phyloP scores from a whole-genome alignment of 2,888 invertebrate species.

The Lapara coniferarum region DNA sequence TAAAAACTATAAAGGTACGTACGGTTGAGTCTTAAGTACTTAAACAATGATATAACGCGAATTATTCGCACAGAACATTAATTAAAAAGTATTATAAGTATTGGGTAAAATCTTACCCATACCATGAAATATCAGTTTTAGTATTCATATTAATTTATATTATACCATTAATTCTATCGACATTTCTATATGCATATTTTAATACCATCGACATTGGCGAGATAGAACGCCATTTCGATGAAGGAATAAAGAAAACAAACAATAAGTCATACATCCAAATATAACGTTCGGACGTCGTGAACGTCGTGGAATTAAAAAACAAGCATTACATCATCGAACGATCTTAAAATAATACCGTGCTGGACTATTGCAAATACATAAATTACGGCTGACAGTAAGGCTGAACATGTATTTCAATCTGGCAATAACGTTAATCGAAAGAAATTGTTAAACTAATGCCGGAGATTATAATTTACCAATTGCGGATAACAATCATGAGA shows the following conservation, averaged over 20 bases:
- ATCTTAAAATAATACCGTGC: slow-evolving; percentile 44
- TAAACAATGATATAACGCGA: no score
- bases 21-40: no score
- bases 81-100: no score
- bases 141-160: no score
- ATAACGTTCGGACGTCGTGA: slow-evolving; percentile 41
- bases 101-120: no score
- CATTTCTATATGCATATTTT: background rate
- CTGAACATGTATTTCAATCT: slow-evolving; percentile 21
- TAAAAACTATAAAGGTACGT: no score
- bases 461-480: background rate
- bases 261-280: slow-evolving; percentile 39
- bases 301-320: slow-evolving; percentile 42
- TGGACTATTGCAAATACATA: slow-evolving; percentile 48
- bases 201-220: slow-evolving; percentile 31
- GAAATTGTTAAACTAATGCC: background rate
- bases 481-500: no score
- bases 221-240: slow-evolving; percentile 27
- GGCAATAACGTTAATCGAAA: slow-evolving; percentile 15
- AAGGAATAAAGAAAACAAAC: slow-evolving; percentile 37
- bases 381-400: slow-evolving; percentile 35
- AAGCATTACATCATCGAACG: slow-evolving; percentile 44
- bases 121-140: no score
- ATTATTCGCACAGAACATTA: no score
- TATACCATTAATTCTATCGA: no score